A percentile compares a stretch with the other conserved stretches of the same genome.
These are phyloP conservation scores for Nomada fucata DNA, from an alignment of 2,888 invertebrate species.

Conservation along the genomic window DNA sequence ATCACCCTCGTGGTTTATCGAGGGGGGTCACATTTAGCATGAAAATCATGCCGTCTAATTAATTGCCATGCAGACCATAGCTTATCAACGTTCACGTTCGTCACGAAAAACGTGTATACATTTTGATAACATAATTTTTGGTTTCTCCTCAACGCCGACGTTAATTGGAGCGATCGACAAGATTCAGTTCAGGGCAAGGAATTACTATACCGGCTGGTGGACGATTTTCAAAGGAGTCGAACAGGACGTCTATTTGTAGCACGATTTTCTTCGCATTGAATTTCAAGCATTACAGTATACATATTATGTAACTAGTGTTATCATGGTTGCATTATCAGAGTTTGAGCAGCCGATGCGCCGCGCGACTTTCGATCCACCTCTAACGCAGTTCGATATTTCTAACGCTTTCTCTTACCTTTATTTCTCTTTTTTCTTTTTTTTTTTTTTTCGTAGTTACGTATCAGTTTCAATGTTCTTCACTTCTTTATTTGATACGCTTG, in stretches of 20 bases:
- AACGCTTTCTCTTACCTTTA: not conserved
- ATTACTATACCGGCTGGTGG: not conserved
- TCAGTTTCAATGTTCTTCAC: not conserved
- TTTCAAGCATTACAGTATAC: constrained; percentile 1
- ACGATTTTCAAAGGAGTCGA: not conserved
- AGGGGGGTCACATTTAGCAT: constrained; percentile 23
- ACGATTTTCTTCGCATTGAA: not conserved
- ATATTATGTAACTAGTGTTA: constrained; percentile 36
- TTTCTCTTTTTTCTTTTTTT: not conserved
- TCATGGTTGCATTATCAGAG: constrained; percentile 29
- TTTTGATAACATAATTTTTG: not conserved
- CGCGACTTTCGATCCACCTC: constrained; percentile 10
- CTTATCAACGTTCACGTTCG: not conserved
- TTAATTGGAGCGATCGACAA: not conserved
- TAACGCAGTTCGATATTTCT: not conserved
- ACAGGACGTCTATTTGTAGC: constrained; percentile 20
- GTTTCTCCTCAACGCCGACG: too few species aligned
- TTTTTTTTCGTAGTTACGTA: not conserved
- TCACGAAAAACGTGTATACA: not conserved
- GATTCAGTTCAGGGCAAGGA: not conserved
- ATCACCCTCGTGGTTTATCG: constrained; percentile 42
- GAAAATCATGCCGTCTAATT: constrained; percentile 33
- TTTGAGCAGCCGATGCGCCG: not conserved
- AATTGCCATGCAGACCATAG: not conserved
- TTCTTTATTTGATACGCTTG: not conserved